phyloP scores from a whole-genome alignment of 1,140 invertebrate species.

The Chrysomallon squamiferum region DNA sequence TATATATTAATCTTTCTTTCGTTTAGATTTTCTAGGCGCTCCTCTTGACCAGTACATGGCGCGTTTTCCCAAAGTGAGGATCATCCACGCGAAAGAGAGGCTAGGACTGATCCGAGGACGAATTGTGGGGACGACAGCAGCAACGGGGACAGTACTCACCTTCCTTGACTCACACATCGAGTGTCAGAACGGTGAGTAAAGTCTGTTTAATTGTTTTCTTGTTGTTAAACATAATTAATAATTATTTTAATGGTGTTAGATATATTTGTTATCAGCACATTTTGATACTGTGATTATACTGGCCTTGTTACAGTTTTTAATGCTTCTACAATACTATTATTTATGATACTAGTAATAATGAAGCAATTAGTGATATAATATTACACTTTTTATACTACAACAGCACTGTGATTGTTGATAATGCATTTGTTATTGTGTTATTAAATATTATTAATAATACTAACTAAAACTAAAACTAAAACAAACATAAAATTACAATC shows the following conservation, averaged over 20 bases:
- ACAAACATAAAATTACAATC: no score
- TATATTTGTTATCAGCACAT: background rate
- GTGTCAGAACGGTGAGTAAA: slow-evolving; percentile 77
- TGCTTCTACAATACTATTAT: background rate
- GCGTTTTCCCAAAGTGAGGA: slow-evolving; percentile 76
- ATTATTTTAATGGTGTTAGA: background rate
- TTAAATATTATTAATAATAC: no score
- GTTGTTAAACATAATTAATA: background rate
- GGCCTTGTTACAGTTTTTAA: background rate
- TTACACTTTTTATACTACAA: no score
- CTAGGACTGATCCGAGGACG: slow-evolving; percentile 92
- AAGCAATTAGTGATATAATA: background rate
- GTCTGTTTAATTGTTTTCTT: background rate
- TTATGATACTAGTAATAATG: background rate
- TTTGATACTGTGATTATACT: background rate
- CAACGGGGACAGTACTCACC: slow-evolving; percentile 86
- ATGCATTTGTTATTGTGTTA: no score
- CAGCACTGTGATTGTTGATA: no score
- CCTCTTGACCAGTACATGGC: slow-evolving; percentile 86
- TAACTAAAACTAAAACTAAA: no score
- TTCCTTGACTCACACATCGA: slow-evolving; percentile 98
- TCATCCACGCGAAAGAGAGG: slow-evolving; percentile 75
- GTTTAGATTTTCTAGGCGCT: background rate
- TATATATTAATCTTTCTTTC: background rate
- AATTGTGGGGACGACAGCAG: slow-evolving; percentile 81